Base-by-base conservation (phyloP, 2,113 vertebrate genomes). In the Lasiurus borealis region DNA sequence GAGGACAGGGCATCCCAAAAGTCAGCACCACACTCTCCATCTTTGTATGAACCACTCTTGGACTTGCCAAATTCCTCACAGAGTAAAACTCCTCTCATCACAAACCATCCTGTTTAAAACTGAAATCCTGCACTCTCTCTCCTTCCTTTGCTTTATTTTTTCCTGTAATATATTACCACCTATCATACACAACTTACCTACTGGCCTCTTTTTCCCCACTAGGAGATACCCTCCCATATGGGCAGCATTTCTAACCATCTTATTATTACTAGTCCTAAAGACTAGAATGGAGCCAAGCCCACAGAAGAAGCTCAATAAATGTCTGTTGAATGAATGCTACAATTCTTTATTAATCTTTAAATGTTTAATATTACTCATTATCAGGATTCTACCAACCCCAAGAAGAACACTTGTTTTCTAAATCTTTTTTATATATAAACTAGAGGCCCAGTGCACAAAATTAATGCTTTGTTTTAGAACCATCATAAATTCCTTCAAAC, bases 261-360 rank as follows among this genome's bases (percentile, higher is more conserved):
- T 31, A 48, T 29, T 54, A 93, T 54, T 59, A 88, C 8, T 90
- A 66, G 50, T 52, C 29, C 19, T 54, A 88, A 52, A 90, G 59
- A 88, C 8, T 88, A 90, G n/a, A n/a, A n/a, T n/a, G n/a, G n/a
- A n/a, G n/a, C n/a, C n/a, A n/a, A n/a, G 40, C 14, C 66, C 68
- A 95, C 2, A 78, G 48, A 6, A 85, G 25, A 57, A 90, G 52
- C 19, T 68, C 46, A 77, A 84, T 75, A 86, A 91, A 94, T 40
- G 4, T n/a, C 44, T 88, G 77, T 12, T 94, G 15, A 96, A 68
- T 88, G 68, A 95, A 90, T 88, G 36, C 44, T 95, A 54, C 4
- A 78, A 73, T 94, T 69, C 1, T 93, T 77, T 78, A 69, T 25
- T 85, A 80, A 84, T 50, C 40, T 90, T 81, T 93, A 93, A 90